phyloP scores from a whole-genome alignment of 2,797 vertebrate genomes.

The Sylvia borin region DNA sequence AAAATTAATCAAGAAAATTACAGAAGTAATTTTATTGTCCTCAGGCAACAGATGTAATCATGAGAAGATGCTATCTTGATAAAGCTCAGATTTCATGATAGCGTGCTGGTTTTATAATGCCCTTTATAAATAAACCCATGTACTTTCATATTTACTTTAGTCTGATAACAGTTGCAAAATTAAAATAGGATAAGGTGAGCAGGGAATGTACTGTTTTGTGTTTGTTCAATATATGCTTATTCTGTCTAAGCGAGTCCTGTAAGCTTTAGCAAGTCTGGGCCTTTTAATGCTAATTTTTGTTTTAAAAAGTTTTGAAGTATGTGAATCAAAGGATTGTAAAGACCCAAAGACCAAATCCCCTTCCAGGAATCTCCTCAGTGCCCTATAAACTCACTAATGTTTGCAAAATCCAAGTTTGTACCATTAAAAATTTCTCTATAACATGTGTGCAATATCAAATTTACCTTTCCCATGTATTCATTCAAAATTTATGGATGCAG shows the following conservation, averaged over 20 bases:
- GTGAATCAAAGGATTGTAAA: not conserved
- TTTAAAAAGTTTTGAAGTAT: not conserved
- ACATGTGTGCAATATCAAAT: not conserved
- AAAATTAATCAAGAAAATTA: slow-evolving; percentile 42
- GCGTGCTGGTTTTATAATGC: not conserved
- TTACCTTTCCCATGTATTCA: not conserved
- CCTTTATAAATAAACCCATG: slow-evolving; percentile 14
- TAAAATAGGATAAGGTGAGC: not conserved
- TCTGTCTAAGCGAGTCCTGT: not conserved
- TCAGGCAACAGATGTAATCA: slow-evolving; percentile 2
- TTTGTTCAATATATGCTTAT: not conserved
- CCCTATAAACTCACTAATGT: not conserved
- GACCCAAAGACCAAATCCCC: not conserved
- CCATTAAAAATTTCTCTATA: not conserved
- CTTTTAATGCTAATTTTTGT: not conserved
- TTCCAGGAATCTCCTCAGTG: not conserved
- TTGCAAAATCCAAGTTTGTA: not conserved
- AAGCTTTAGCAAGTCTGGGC: not conserved
- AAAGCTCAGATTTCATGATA: slow-evolving; percentile 40
- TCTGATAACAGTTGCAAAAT: not conserved
- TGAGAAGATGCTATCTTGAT: slow-evolving; percentile 21
- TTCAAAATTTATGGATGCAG: not conserved
- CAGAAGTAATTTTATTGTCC: slow-evolving; percentile 33
- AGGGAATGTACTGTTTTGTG: not conserved
- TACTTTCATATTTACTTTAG: not conserved